Evolutionary conservation across 2,113 vertebrate genomes (phyloP).

Genomic region (Pseudorhombus dupliciocellatus): DNA sequence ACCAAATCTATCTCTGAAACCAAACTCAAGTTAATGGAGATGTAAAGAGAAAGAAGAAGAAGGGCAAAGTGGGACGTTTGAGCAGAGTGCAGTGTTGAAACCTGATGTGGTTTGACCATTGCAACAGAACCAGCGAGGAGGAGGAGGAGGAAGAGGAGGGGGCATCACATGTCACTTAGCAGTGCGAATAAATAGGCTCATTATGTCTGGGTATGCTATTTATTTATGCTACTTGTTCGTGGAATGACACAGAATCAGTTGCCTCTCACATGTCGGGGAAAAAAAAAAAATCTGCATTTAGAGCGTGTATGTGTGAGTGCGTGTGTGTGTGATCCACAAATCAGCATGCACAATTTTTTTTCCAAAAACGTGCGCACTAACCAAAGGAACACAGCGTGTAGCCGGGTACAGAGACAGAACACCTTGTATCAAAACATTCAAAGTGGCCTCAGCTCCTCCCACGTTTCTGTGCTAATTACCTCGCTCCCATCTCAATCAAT

Average conservation of each 20-base stretch:
- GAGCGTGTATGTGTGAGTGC: too few species aligned
- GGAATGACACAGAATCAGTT: slow-evolving; percentile 3
- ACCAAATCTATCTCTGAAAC: slow-evolving; percentile 4
- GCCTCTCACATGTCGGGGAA: slow-evolving; percentile 2
- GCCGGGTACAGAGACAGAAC: slow-evolving; percentile 73
- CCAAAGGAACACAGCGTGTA: slow-evolving; percentile 20
- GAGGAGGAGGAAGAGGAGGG: slow-evolving; percentile 11
- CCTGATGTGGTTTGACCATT: slow-evolving; percentile 54
- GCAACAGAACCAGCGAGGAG: slow-evolving; percentile 31
- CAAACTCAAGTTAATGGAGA: slow-evolving; percentile 2
- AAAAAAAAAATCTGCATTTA: slow-evolving; percentile 11
- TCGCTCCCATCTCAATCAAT: slow-evolving; percentile 79
- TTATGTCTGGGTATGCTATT: slow-evolving; percentile 5
- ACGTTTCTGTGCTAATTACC: slow-evolving; percentile 77
- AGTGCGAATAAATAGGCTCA: neutral
- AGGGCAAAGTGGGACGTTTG: neutral
- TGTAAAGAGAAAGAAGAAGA: neutral
- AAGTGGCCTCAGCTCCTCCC: slow-evolving; percentile 72
- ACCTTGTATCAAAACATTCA: slow-evolving; percentile 77
- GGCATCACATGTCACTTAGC: slow-evolving; percentile 8
- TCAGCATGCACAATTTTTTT: neutral
- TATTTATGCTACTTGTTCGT: slow-evolving; percentile 15
- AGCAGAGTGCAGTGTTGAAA: slow-evolving; percentile 45
- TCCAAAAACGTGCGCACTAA: neutral
- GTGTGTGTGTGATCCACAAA: neutral